A percentile compares a stretch with the other conserved stretches of the same genome.
Evolutionary conservation across 2,797 vertebrate species (phyloP).

Genomic region (Atherinosoma microstoma): DNA sequence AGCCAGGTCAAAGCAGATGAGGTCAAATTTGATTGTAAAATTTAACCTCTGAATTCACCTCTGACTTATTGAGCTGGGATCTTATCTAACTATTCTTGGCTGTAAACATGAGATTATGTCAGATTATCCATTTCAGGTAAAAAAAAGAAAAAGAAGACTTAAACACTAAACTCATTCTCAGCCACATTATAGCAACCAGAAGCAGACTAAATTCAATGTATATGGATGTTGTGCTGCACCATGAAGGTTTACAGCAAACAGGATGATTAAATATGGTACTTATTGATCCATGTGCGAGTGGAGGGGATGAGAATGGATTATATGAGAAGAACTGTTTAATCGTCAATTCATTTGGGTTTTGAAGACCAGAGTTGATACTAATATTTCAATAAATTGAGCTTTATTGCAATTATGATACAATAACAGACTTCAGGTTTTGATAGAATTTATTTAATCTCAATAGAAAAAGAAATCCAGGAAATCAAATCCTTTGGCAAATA

Average conservation of each 20-base stretch:
- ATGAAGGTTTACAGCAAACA: slow-evolving; percentile 22
- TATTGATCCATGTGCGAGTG: slow-evolving; percentile 44
- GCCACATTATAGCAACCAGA: neutral
- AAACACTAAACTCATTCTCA: slow-evolving; percentile 12
- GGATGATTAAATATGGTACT: slow-evolving; percentile 43
- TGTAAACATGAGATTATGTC: slow-evolving; percentile 14
- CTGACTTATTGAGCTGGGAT: neutral
- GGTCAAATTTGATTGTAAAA: neutral
- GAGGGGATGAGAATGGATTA: slow-evolving; percentile 12
- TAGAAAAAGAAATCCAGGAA: neutral
- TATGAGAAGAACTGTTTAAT: slow-evolving; percentile 30
- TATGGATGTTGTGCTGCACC: neutral
- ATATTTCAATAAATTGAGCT: slow-evolving; percentile 3
- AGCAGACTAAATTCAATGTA: neutral
- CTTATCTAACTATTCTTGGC: neutral
- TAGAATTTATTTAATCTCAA: neutral
- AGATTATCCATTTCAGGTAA: neutral
- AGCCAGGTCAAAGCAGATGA: neutral
- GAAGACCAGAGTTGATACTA: neutral
- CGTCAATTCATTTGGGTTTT: slow-evolving; percentile 31
- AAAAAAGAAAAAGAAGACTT: slow-evolving; percentile 10
- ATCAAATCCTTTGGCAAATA: slow-evolving; percentile 1
- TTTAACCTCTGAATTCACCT: no score
- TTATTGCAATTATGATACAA: neutral
- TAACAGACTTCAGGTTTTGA: neutral